Evolutionary conservation across 30 jellyfish, hydroid and myxozoan genomes (phyloP), one percentile per base, ranked within the genome.

Genomic region (Catostylus mosaicus): DNA sequence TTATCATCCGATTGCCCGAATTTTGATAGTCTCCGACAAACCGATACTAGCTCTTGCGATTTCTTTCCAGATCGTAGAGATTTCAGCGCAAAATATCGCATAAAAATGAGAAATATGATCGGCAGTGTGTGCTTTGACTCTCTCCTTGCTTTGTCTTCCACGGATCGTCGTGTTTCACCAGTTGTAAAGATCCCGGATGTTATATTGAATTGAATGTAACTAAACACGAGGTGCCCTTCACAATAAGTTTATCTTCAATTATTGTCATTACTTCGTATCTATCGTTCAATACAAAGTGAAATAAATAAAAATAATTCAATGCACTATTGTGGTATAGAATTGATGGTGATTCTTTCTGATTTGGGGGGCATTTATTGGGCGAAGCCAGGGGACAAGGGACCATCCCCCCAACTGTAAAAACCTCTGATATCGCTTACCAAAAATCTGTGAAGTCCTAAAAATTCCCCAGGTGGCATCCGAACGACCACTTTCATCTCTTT

Each of bases 81-180:
- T 37, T 65, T 7, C 22, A 24, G 7, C 24, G 77, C 27, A 1
- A 33, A 11, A 65, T 65, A 35, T 1, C 8, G 40, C 19, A 27
- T 3, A n/a, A 59, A 26, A n/a, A 1, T 18, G 1, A 18, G 2
- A 59, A 35, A 5, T 35, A 24, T 1, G n/a, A n/a, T n/a, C n/a
- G n/a, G n/a, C n/a, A n/a, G n/a, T n/a, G n/a, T n/a, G n/a, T n/a
- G n/a, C 29, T 18, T 37, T 68, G 66, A 19, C 64, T 30, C 64
- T 68, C 27, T 68, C 80, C 64, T 18, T 68, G 77, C 77, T 46
- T 68, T 35, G 65, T 68, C 37, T 68, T 65, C 6, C 26, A 30
- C 51, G 57, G 47, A 16, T 65, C 66, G 80, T 34, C 80, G 80
- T 68, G 80, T 68, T 68, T 34, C 59, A 68, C 80, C 37, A 66